Evolutionary conservation across 2,797 vertebrate species (phyloP).

Genomic region (Halcyon leucocephala): DNA sequence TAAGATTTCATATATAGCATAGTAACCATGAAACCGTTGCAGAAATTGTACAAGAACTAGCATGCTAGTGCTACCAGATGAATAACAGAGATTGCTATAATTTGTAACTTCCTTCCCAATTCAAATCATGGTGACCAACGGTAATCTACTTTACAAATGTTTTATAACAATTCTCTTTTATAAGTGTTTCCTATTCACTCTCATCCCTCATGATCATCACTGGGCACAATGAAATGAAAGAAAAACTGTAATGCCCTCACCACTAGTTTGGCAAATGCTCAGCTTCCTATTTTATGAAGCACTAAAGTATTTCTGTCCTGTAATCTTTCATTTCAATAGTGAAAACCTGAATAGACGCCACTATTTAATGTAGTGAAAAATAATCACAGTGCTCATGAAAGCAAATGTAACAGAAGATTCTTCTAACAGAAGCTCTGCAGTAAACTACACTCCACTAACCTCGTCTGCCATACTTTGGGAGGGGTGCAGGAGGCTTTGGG

Average conservation of each 20-base stretch:
- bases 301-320: conserved; percentile 3
- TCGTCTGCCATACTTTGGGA: neutral
- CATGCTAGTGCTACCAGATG: neutral
- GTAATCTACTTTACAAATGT: neutral
- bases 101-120: neutral
- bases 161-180: conserved; percentile 38
- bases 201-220: neutral
- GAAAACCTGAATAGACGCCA: conserved; percentile 13
- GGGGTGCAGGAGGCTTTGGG: neutral
- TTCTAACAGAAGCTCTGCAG: neutral
- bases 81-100: neutral
- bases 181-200: conserved; percentile 14
- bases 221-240: neutral
- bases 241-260: neutral
- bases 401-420: neutral
- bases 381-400: neutral
- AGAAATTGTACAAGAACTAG: neutral
- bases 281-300: conserved; percentile 31
- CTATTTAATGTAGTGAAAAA: neutral
- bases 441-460: neutral
- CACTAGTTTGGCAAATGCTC: neutral
- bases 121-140: neutral
- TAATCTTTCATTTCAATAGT: conserved; percentile 6
- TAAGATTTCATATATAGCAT: neutral
- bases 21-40: neutral